Conservation (phyloP, 2,113 vertebrate genomes). For the Pygoscelis adeliae region DNA sequence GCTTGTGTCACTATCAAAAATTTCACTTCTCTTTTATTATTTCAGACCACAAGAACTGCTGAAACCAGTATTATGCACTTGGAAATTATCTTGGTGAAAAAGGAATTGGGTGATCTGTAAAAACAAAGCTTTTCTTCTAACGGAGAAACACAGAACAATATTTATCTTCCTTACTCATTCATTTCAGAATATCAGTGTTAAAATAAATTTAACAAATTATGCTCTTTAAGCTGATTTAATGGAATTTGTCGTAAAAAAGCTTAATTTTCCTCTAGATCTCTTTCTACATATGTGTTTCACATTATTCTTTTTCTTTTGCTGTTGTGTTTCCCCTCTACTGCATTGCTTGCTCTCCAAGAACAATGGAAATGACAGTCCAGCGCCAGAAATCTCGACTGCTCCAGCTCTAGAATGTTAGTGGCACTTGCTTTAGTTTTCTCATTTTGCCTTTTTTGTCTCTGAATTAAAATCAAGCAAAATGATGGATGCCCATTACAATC, state of each 20-base stretch:
- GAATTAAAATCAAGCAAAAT: slow-evolving; percentile 69
- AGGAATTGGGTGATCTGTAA: not conserved
- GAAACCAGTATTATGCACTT: slow-evolving; percentile 8
- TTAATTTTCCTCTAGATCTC: not conserved
- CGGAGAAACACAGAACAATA: not conserved
- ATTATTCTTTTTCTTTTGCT: slow-evolving; percentile 25
- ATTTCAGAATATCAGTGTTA: not conserved
- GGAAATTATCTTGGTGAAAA: slow-evolving; percentile 3
- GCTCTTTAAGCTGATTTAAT: not conserved
- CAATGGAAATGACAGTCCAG: slow-evolving; percentile 43
- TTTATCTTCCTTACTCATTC: not conserved
- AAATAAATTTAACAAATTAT: not conserved
- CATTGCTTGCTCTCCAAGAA: not conserved
- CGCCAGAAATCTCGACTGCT: not conserved
- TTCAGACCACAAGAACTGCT: slow-evolving; percentile 46
- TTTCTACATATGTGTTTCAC: not conserved
- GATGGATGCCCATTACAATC: slow-evolving; percentile 69
- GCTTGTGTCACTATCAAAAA: slow-evolving; percentile 63
- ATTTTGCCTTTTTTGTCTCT: slow-evolving; percentile 54
- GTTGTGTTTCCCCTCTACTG: not conserved
- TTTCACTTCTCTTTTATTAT: slow-evolving; percentile 74
- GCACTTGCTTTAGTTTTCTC: slow-evolving; percentile 57
- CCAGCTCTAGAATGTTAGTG: slow-evolving; percentile 48
- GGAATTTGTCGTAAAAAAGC: not conserved
- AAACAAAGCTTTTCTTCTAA: slow-evolving; percentile 8